Conservation (phyloP, 2,888 invertebrate genomes). For the Anagyrus pseudococci region DNA sequence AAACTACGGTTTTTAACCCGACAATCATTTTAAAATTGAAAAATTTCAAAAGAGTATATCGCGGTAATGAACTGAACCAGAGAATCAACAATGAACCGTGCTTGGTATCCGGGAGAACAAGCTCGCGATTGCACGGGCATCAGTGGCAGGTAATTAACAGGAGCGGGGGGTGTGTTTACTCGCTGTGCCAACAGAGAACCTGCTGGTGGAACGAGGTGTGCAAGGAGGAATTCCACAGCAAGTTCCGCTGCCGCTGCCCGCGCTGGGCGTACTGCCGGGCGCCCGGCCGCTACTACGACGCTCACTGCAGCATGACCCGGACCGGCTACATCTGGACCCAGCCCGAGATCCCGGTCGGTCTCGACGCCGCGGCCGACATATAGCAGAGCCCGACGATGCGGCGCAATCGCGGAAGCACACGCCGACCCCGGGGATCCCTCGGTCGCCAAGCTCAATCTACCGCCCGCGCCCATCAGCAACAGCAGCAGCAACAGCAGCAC, state of each 20-base stretch:
- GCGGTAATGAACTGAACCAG: no score
- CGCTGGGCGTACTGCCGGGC: conserved; percentile 88
- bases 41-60: no score
- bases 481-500: no score
- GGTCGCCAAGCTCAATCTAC: not conserved
- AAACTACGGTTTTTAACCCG: no score
- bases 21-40: no score
- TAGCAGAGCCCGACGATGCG: conserved; percentile 8
- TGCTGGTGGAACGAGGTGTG: conserved; percentile 96
- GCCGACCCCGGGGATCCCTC: not conserved
- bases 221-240: conserved; percentile 88
- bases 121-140: no score
- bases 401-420: not conserved
- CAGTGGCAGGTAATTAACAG: no score
- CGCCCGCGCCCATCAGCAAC: no score
- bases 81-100: no score
- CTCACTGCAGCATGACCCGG: conserved; percentile 87
- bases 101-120: no score
- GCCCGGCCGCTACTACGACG: conserved; percentile 89
- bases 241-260: conserved; percentile 88
- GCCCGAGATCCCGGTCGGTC: conserved; percentile 64
- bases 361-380: conserved; percentile 47
- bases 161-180: no score
- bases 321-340: conserved; percentile 92
- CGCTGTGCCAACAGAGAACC: conserved; percentile 70